phyloP scores from a whole-genome alignment of 2,113 vertebrate genomes.

The Notothenia rossii region DNA sequence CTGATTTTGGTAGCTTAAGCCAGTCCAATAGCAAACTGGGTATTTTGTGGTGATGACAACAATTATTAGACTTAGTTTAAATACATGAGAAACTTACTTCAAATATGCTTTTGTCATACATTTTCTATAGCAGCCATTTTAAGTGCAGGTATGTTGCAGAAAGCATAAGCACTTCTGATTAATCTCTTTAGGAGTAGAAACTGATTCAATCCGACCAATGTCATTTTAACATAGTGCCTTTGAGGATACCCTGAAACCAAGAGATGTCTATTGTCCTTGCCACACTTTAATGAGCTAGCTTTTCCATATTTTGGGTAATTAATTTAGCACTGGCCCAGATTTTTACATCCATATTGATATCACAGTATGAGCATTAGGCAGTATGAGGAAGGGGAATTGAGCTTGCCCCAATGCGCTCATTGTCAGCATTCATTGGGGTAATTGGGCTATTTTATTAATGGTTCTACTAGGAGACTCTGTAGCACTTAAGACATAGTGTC shows the following conservation, averaged over 20 bases:
- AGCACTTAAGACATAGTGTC: constrained; percentile 54
- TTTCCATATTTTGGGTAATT: constrained; percentile 23
- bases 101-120: background rate
- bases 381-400: constrained; percentile 7
- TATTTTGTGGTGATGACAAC: background rate
- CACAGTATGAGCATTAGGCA: background rate
- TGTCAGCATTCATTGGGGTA: constrained; percentile 40
- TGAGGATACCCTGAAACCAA: background rate
- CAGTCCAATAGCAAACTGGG: background rate
- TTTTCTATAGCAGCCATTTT: too few relatives aligned
- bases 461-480: constrained; percentile 56
- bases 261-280: background rate
- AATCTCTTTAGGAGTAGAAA: background rate
- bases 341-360: constrained; percentile 30
- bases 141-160: background rate
- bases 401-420: constrained; percentile 4
- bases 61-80: background rate
- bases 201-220: background rate
- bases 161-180: background rate
- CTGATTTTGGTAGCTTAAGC: background rate
- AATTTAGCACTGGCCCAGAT: constrained; percentile 9
- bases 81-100: background rate
- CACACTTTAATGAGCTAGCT: constrained; percentile 3
- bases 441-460: constrained; percentile 61
- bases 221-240: background rate